Evolutionary conservation across 2,888 invertebrate species (phyloP), one percentile per base, ranked within the genome.

Genomic region (Drosophila lutescens): DNA sequence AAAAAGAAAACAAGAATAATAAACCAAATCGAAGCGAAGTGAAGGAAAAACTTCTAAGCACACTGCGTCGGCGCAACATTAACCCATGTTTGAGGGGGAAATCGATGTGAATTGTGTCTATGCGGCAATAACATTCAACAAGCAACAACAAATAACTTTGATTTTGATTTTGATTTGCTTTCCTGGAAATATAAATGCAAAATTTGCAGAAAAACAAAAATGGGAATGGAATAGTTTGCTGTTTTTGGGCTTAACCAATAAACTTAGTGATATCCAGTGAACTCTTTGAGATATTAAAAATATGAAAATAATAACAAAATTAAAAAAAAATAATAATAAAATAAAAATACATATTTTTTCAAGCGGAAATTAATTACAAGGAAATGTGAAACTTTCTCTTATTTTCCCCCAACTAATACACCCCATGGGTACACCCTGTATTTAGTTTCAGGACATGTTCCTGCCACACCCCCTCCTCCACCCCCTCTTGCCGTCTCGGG

Each of bases 51-150:
- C 40, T 72, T 65, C 67, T 54, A 82, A 79, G 65, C 70, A 44
- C 74, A 61, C 36, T 75, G 77, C 83, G 83, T 70, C 77, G 74
- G 77, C 77, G 80, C 73, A 67, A 55, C 54, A 36, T 49, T 43
- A 55, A 55, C 54, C 41, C 55, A 36, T 67, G 44, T 2, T 47
- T n/a, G n/a, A 15, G 12, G 15, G 6, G 17, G 6, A 26, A n/a
- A 15, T 69, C 66, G 47, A 67, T 70, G 38, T 50, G 62, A 69
- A 60, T 80, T 77, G 53, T 83, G 78, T 80, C 75, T 76, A 73
- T 67, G 81, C 69, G 69, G 73, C 70, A 78, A 60, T 61, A 69
- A 56, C 57, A 74, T 62, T 49, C 51, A 62, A 47, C 63, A 71
- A 46, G 32, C 58, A 71, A 67, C 54, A 71, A 36, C 66, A 54